phyloP scores from a whole-genome alignment of 2,113 vertebrate genomes.

The Vireo altiloquus region DNA sequence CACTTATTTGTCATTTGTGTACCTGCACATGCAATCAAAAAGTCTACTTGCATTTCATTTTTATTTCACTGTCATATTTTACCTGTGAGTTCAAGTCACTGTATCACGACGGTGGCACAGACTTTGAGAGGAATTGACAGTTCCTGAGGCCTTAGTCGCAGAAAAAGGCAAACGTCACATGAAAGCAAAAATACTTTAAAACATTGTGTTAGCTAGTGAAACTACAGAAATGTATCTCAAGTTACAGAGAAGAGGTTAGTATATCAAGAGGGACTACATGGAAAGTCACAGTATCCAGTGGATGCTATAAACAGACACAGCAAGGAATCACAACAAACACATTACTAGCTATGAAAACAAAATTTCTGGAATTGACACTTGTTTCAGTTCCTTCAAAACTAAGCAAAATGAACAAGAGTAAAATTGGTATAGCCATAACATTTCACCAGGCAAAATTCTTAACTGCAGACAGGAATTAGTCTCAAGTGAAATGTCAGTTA shows the following conservation, averaged over 20 bases:
- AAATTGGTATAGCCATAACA: neutral
- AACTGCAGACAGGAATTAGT: slow-evolving; percentile 9
- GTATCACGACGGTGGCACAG: neutral
- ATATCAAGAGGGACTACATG: neutral
- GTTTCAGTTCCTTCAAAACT: neutral
- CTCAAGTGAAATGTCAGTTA: slow-evolving; percentile 15
- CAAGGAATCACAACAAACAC: neutral
- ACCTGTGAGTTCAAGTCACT: neutral
- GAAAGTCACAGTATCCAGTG: neutral
- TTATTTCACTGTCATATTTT: neutral
- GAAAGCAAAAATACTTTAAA: neutral
- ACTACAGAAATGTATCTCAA: neutral
- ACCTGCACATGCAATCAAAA: neutral
- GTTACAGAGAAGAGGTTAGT: neutral
- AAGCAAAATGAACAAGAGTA: slow-evolving; percentile 17
- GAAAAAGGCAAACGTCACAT: neutral
- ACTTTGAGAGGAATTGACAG: neutral
- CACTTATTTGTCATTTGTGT: neutral
- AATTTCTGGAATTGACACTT: neutral
- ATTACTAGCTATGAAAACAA: neutral
- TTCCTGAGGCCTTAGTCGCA: neutral
- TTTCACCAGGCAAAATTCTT: neutral
- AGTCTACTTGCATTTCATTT: neutral
- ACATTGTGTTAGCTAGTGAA: neutral
- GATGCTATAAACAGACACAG: neutral